Evolutionary conservation across 2,113 vertebrate genomes (phyloP).

Genomic region (Neolamprologus sp.): DNA sequence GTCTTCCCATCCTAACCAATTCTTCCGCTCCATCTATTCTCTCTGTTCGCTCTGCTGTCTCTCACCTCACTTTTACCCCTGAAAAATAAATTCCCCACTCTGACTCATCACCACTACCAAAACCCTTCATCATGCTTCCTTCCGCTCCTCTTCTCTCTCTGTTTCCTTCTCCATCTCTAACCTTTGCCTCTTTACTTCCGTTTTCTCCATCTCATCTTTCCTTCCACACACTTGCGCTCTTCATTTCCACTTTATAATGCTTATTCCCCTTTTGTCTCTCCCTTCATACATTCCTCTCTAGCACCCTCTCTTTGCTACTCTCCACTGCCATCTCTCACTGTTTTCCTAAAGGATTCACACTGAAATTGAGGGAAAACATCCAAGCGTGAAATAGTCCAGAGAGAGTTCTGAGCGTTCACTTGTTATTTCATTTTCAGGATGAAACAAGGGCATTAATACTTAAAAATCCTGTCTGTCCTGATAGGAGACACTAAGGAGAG

Average conservation of each 20-base stretch:
- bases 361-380: conserved; percentile 64
- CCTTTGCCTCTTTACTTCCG: not conserved
- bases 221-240: not conserved
- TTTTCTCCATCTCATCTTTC: not conserved
- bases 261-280: not conserved
- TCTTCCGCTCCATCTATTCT: not conserved
- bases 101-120: not conserved
- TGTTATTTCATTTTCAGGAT: conserved; percentile 67
- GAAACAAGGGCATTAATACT: conserved; percentile 65
- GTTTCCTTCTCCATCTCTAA: not conserved
- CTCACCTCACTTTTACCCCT: not conserved
- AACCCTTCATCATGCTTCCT: not conserved
- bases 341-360: conserved; percentile 53
- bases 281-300: not conserved
- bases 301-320: not conserved
- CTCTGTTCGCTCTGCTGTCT: not conserved
- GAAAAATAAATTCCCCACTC: conserved; percentile 1
- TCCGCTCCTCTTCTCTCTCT: not conserved
- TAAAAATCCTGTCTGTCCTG: conserved; percentile 44
- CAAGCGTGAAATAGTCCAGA: conserved; percentile 69
- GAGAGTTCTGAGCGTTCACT: conserved; percentile 49
- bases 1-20: not conserved
- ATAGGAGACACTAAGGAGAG: conserved; percentile 4
- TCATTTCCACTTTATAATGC: not conserved
- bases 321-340: conserved; percentile 5